These are phyloP conservation scores for Apostichopus californicus DNA, from an alignment of 35 echinoderm and acorn worm species.

Conservation along the genomic window DNA sequence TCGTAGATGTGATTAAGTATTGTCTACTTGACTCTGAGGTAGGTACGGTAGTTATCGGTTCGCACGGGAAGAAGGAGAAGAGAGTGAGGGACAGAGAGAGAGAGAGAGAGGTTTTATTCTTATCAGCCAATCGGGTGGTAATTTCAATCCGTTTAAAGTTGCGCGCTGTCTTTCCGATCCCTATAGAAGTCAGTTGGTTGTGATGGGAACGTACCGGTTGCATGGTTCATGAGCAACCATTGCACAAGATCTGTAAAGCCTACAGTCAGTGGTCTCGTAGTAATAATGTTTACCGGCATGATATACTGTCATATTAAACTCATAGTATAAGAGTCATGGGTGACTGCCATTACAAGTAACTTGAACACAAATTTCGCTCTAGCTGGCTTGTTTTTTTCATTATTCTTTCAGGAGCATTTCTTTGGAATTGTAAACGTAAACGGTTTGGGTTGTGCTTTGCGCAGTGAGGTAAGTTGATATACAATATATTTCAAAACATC, in stretches of 20 bases:
- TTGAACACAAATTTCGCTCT: not conserved
- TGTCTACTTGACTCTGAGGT: slow-evolving; percentile 14
- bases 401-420: not conserved
- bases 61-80: not conserved
- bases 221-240: not conserved
- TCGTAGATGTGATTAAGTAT: not conserved
- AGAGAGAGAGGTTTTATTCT: not conserved
- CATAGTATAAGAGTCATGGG: not conserved
- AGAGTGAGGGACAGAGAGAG: not conserved
- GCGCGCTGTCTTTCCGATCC: not conserved
- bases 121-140: slow-evolving; percentile 14
- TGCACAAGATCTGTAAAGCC: too few species aligned
- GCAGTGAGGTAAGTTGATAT: too few species aligned
- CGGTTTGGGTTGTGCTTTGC: too few species aligned
- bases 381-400: not conserved
- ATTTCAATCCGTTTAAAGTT: slow-evolving; percentile 11
- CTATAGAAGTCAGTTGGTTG: not conserved
- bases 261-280: not conserved
- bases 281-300: too few species aligned
- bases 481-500: too few species aligned
- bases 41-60: not conserved
- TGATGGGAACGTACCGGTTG: not conserved
- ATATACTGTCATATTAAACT: not conserved
- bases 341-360: not conserved
- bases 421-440: not conserved